phyloP scores from a whole-genome alignment of 1,140 invertebrate species.

The Pachyrhynchus sulphureomaculatus region DNA sequence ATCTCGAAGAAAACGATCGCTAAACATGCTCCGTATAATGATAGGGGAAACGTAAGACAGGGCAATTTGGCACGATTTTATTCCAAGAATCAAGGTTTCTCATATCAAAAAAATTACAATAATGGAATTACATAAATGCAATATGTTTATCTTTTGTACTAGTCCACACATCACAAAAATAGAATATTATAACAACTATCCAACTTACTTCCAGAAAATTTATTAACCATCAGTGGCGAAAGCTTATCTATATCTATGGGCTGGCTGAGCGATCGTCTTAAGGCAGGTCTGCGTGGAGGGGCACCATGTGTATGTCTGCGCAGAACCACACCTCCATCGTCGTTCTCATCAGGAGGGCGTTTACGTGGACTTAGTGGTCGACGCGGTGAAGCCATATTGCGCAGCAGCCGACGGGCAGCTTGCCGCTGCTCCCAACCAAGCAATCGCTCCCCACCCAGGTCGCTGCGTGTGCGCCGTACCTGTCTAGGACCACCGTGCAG shows the following conservation, averaged over 20 bases:
- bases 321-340: slow-evolving; percentile 46
- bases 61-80: no score
- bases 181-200: no score
- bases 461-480: slow-evolving; percentile 62
- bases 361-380: slow-evolving; percentile 58
- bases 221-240: slow-evolving; percentile 59
- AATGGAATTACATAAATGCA: no score
- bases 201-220: no score
- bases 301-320: slow-evolving; percentile 27
- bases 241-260: slow-evolving; percentile 70
- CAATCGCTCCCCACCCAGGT: slow-evolving; percentile 60
- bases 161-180: no score
- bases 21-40: no score
- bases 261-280: slow-evolving; percentile 70
- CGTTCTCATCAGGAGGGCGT: slow-evolving; percentile 43
- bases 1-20: no score
- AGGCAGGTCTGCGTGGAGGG: slow-evolving; percentile 51
- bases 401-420: slow-evolving; percentile 53
- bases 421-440: slow-evolving; percentile 60
- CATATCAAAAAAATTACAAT: no score
- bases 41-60: slow-evolving; percentile 47
- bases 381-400: slow-evolving; percentile 57
- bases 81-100: no score
- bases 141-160: no score
- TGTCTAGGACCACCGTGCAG: slow-evolving; percentile 53